Conservation (phyloP, 2,113 vertebrate genomes). For the Tenrec ecaudatus region DNA sequence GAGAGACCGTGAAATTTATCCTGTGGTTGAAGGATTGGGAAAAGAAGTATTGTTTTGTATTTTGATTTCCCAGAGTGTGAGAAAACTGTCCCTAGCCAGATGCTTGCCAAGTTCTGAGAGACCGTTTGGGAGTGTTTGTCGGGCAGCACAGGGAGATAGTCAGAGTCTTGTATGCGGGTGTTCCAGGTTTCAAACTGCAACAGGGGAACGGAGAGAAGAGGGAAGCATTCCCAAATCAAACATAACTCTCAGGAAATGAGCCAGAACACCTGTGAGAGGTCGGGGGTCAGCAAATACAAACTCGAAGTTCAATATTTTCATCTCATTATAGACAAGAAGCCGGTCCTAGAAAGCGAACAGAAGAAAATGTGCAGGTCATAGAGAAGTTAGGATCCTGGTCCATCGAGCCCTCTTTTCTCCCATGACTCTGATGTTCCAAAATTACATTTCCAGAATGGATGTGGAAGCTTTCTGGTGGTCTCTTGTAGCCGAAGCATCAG, state of each 20-base stretch:
- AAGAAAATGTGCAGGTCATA: slow-evolving; percentile 56
- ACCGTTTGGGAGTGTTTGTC: slow-evolving; percentile 63
- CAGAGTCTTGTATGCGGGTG: slow-evolving; percentile 72
- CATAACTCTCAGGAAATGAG: slow-evolving; percentile 81
- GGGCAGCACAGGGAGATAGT: slow-evolving; percentile 71
- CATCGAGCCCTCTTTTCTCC: slow-evolving; percentile 50
- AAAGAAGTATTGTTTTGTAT: slow-evolving; percentile 45
- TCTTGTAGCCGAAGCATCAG: slow-evolving; percentile 57
- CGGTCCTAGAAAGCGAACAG: neutral
- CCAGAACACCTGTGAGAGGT: slow-evolving; percentile 81
- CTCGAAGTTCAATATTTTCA: slow-evolving; percentile 72
- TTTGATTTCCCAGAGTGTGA: slow-evolving; percentile 77
- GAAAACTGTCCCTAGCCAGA: slow-evolving; percentile 71
- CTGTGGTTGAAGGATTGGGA: slow-evolving; percentile 57
- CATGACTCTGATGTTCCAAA: slow-evolving; percentile 56
- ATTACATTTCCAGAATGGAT: slow-evolving; percentile 62
- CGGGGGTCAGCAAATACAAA: slow-evolving; percentile 72
- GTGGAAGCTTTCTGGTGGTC: slow-evolving; percentile 51
- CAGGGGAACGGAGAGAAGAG: slow-evolving; percentile 69
- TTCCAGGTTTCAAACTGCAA: slow-evolving; percentile 76
- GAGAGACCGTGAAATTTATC: slow-evolving; percentile 55
- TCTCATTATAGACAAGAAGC: slow-evolving; percentile 70
- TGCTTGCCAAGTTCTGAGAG: slow-evolving; percentile 70
- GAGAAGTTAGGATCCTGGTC: slow-evolving; percentile 26
- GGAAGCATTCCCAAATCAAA: slow-evolving; percentile 78